Conservation (phyloP, 2,888 invertebrate species). For the Luperina nickerlii region DNA sequence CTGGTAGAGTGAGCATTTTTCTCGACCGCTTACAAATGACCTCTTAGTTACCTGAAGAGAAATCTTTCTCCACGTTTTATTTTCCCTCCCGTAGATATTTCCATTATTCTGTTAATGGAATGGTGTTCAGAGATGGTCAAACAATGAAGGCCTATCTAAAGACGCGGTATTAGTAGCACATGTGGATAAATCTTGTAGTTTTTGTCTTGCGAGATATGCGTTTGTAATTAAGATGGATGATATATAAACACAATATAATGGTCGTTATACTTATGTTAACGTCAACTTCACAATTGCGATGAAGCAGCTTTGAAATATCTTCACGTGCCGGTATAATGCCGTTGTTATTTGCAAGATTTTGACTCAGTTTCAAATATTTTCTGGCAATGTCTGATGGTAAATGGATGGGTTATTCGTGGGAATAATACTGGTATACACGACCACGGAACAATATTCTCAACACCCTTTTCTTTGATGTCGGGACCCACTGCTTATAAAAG, state of each 20-base stretch:
- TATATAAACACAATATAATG: not conserved
- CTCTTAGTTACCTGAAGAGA: conserved; percentile 84
- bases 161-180: conserved; percentile 70
- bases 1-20: conserved; percentile 86
- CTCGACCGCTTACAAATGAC: conserved; percentile 88
- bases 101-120: conserved; percentile 88
- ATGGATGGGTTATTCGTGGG: not conserved
- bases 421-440: not conserved
- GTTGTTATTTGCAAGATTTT: conserved; percentile 32
- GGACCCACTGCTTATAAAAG: not conserved
- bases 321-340: conserved; percentile 19
- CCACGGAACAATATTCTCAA: not conserved
- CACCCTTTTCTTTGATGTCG: conserved; percentile 19
- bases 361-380: conserved; percentile 14
- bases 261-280: conserved; percentile 26
- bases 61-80: conserved; percentile 86
- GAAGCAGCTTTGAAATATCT: conserved; percentile 43
- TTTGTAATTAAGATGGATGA: conserved; percentile 54
- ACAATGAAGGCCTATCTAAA: conserved; percentile 81
- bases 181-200: conserved; percentile 55
- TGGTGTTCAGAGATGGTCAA: conserved; percentile 81
- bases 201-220: conserved; percentile 41
- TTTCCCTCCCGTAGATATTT: conserved; percentile 83
- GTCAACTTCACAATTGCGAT: conserved; percentile 40
- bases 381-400: not conserved